A percentile compares a stretch with the other conserved stretches of the same genome.
phyloP scores from a whole-genome alignment of 2,113 vertebrate species.

The Chelonoidis abingdonii region DNA sequence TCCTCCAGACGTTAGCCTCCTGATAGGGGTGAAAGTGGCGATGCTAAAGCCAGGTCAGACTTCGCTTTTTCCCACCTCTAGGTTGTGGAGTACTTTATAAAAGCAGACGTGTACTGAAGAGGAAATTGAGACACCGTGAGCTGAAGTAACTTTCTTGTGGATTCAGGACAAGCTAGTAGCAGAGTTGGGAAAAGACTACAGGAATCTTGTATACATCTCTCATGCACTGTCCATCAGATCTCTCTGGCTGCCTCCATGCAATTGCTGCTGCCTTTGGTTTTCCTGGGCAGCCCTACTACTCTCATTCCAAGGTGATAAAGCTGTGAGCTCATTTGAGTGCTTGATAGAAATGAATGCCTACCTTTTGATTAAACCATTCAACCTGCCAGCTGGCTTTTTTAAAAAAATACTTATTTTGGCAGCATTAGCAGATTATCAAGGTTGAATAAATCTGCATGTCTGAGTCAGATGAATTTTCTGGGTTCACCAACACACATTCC shows the following conservation, averaged over 20 bases:
- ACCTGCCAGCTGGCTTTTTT: slow-evolving; percentile 6
- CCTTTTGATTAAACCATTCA: neutral
- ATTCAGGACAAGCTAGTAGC: neutral
- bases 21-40: fast-evolving
- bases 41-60: fast-evolving
- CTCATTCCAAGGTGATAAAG: neutral
- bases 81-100: fast-evolving
- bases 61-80: neutral
- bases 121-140: neutral
- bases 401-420: neutral
- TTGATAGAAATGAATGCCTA: neutral
- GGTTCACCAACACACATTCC: neutral
- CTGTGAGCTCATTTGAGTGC: neutral
- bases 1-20: fast-evolving
- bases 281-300: neutral
- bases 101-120: neutral
- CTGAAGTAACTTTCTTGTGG: fast-evolving
- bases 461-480: neutral
- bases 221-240: neutral
- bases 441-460: slow-evolving; percentile 8
- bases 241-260: neutral
- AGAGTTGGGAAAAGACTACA: neutral
- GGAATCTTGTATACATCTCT: neutral
- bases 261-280: neutral
- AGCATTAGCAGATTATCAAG: slow-evolving; percentile 21